Conservation (phyloP, 2,113 vertebrate species). For the Clarias macrocephalus region DNA sequence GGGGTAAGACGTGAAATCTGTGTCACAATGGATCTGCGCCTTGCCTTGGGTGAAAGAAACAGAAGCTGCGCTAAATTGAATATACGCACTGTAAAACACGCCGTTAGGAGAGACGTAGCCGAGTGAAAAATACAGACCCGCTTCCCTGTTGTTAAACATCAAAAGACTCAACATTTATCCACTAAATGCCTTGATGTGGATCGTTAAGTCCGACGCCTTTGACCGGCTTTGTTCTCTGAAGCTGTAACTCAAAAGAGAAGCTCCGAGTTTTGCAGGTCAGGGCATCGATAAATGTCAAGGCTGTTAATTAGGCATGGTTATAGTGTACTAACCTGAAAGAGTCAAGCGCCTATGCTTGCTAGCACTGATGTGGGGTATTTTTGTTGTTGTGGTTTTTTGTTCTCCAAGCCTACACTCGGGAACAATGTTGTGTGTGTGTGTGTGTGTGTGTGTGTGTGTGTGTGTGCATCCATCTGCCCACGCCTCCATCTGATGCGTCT, state of each 20-base stretch:
- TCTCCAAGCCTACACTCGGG: not conserved
- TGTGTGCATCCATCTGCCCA: not conserved
- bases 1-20: conserved; percentile 44
- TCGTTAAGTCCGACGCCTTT: conserved; percentile 1
- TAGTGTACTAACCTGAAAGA: conserved; percentile 6
- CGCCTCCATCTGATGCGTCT: conserved; percentile 11
- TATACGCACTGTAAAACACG: conserved; percentile 39
- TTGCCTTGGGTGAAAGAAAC: conserved; percentile 44
- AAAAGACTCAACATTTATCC: conserved; percentile 39
- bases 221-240: not conserved
- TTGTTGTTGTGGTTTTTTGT: conserved; percentile 1
- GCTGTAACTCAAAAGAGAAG: conserved; percentile 28
- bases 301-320: conserved; percentile 35
- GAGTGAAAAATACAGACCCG: conserved; percentile 38
- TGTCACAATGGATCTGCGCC: conserved; percentile 40
- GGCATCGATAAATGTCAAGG: conserved; percentile 17
- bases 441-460: not conserved
- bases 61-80: conserved; percentile 50
- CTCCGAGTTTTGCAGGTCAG: not conserved
- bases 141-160: conserved; percentile 36
- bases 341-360: not conserved
- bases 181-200: conserved; percentile 25
- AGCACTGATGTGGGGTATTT: conserved; percentile 1
- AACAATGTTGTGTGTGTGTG: conserved; percentile 13
- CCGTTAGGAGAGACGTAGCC: conserved; percentile 43